phyloP scores from a whole-genome alignment of 1,140 invertebrate species.

The Cataglyphis hispanica region DNA sequence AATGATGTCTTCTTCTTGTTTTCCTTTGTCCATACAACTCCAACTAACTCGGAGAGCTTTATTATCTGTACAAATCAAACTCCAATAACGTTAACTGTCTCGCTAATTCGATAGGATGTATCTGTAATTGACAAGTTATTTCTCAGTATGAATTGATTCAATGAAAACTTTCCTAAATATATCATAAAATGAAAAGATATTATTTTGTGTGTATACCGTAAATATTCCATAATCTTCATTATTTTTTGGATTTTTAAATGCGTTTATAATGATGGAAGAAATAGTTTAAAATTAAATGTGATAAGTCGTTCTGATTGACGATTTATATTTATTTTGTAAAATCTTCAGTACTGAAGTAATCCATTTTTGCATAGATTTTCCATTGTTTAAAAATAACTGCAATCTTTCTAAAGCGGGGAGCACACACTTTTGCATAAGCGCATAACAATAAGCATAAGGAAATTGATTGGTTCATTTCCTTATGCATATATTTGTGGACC shows the following conservation, averaged over 20 bases:
- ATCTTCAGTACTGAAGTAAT: slow-evolving; percentile 98
- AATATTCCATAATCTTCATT: slow-evolving; percentile 93
- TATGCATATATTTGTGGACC: too few species aligned
- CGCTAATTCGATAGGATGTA: slow-evolving; percentile 99
- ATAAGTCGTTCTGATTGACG: slow-evolving; percentile 91
- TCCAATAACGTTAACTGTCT: slow-evolving; percentile 98
- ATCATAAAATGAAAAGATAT: neutral
- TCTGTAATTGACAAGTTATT: slow-evolving; percentile 80
- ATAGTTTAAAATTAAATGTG: slow-evolving; percentile 93
- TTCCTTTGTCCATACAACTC: slow-evolving; percentile 98
- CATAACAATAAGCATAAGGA: too few species aligned
- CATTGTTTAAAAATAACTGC: slow-evolving; percentile 94
- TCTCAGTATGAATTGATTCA: neutral
- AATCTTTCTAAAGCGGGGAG: too few species aligned
- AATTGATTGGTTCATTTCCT: too few species aligned
- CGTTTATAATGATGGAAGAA: slow-evolving; percentile 95
- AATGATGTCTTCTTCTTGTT: slow-evolving; percentile 97
- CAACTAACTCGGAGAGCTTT: slow-evolving; percentile 98
- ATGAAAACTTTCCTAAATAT: neutral
- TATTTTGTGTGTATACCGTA: slow-evolving; percentile 88
- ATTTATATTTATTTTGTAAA: slow-evolving; percentile 93
- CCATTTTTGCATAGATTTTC: slow-evolving; percentile 98
- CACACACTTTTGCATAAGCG: too few species aligned
- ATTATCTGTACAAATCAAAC: slow-evolving; percentile 98
- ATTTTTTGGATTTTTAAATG: slow-evolving; percentile 91